These are phyloP conservation scores for Megaustenia siamemsis DNA, from an alignment of 2,888 invertebrate genomes.

Conservation along the genomic window DNA sequence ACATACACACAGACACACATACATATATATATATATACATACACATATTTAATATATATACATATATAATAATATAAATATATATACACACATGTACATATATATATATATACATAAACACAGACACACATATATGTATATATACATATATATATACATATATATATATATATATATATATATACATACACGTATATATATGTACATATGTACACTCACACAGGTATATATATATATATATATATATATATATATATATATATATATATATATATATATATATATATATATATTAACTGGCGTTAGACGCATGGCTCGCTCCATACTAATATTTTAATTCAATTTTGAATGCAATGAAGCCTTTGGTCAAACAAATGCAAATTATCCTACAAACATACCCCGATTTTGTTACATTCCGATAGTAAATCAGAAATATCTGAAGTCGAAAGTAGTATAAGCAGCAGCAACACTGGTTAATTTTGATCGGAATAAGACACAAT, in stretches of 20 bases:
- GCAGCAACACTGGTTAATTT: too few species aligned
- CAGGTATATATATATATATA: constrained; percentile 27
- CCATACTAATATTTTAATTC: too few species aligned
- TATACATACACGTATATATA: not conserved
- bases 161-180: not conserved
- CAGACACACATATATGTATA: not conserved
- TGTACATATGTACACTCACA: constrained; percentile 12
- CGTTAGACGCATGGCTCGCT: too few species aligned
- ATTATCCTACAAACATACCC: too few species aligned
- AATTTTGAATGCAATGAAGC: too few species aligned
- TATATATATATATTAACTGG: constrained; percentile 7
- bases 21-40: constrained; percentile 9
- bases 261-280: not conserved
- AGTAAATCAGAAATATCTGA: too few species aligned
- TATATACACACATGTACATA: constrained; percentile 18
- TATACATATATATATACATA: constrained; percentile 1
- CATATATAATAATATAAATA: too few species aligned
- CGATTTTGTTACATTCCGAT: too few species aligned
- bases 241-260: constrained; percentile 4
- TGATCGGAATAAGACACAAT: too few species aligned
- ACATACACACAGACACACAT: constrained; percentile 9
- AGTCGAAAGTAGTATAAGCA: too few species aligned
- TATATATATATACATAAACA: constrained; percentile 16
- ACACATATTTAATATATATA: too few species aligned
- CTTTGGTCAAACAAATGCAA: too few species aligned